A percentile compares a stretch with the other conserved stretches of the same genome.
Evolutionary conservation across 1,140 invertebrate genomes (phyloP).

Genomic region (Gryon sp.): DNA sequence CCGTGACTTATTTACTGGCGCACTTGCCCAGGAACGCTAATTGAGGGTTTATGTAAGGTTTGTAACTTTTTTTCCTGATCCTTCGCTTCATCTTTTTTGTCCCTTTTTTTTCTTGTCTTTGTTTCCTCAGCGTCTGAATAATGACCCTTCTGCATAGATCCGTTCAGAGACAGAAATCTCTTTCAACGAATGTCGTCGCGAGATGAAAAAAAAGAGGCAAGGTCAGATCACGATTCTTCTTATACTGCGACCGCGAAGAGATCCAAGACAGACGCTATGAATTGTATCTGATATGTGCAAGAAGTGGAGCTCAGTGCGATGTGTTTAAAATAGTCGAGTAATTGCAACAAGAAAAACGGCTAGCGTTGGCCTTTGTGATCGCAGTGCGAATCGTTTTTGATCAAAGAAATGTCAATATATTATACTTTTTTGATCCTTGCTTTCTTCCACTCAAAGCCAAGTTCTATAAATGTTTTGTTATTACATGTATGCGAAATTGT

Average conservation of each 20-base stretch:
- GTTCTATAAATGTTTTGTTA: conserved; percentile 45
- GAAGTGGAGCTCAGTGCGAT: conserved; percentile 42
- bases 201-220: conserved; percentile 49
- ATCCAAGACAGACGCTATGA: conserved; percentile 37
- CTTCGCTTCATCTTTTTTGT: conserved; percentile 4
- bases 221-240: conserved; percentile 49
- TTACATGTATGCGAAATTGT: conserved; percentile 20
- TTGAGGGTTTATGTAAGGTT: conserved; percentile 62
- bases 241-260: conserved; percentile 25
- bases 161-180: conserved; percentile 40
- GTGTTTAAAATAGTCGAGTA: conserved; percentile 56
- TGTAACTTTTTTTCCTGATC: background rate
- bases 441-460: background rate
- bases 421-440: conserved; percentile 29
- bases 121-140: conserved; percentile 23
- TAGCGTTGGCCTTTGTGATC: conserved; percentile 41
- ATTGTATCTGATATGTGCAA: conserved; percentile 57
- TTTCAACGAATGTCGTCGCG: conserved; percentile 27
- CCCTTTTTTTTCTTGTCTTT: conserved; percentile 26
- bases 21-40: conserved; percentile 54
- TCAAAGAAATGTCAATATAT: conserved; percentile 54
- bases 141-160: conserved; percentile 31
- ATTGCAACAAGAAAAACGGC: conserved; percentile 33
- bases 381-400: conserved; percentile 39
- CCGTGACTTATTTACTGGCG: conserved; percentile 60